Base-by-base conservation (phyloP, 2,888 invertebrate species). In the Synergus japonicus region DNA sequence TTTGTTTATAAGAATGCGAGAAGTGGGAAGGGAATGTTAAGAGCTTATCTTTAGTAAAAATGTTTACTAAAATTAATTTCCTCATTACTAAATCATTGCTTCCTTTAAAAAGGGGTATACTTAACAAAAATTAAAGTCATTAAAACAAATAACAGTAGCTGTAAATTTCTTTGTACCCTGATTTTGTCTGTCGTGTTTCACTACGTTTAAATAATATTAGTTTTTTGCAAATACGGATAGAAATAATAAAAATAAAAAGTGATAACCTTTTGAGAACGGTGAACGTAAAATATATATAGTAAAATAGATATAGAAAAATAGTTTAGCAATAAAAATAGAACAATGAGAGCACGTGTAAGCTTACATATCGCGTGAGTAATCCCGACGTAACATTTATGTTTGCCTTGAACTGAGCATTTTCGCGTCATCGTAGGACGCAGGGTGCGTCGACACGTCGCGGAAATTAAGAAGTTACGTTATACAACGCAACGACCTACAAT, bases 401-500 rank as follows among this genome's bases (percentile, higher is more conserved):
- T 67, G 76, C 76, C 81, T 73, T 80, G 41, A 79, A 4, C 12
- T 43, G 15, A 77, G 79, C 76, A 80, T 79, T 65, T 66, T 76
- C 78, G 83, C 83, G 82, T 83, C 84, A 82, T 84, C 82, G 65
- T 79, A 81, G 77, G 82, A 76, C 66, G 69, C 79, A 79, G 83
- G 79, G 82, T 83, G 83, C 84, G 83, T 82, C 82, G 82, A 82
- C 84, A 85, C 82, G 80, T 79, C 80, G 83, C 86, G 89, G 86
- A 88, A 89, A 89, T 90, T 88, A 89, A 90, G 86, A 87, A 90
- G 89, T 89, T 88, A 86, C 88, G 88, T 90, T 90, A 89, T 88
- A 91, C 91, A 91, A 91, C 89, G 90, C 89, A 90, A 88, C 90
- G 91, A 91, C 90, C 91, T 89, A 91, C 90, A 90, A 90, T 91